phyloP scores from a whole-genome alignment of 2,888 invertebrate genomes.

The Leptopilina myrica region DNA sequence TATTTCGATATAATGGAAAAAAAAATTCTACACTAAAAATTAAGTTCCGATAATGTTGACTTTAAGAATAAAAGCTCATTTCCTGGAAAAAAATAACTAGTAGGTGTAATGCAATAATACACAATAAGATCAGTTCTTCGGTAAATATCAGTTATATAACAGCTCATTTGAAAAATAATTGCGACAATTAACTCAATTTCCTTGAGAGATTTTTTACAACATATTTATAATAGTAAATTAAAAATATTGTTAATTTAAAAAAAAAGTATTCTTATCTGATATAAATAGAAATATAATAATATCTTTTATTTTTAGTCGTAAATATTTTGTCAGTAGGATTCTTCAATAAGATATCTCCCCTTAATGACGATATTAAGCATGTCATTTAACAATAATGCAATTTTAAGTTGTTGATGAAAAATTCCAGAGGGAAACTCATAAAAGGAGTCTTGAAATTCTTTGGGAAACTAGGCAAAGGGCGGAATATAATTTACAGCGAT shows the following conservation, averaged over 20 bases:
- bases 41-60: conserved; percentile 4
- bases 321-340: neutral
- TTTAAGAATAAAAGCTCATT: neutral
- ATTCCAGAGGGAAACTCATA: conserved; percentile 29
- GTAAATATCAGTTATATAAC: conserved; percentile 16
- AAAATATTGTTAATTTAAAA: no score
- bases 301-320: no score
- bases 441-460: conserved; percentile 5
- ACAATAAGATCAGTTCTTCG: neutral
- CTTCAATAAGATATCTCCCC: neutral
- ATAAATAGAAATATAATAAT: no score
- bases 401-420: neutral
- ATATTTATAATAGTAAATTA: no score
- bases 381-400: conserved; percentile 1
- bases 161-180: conserved; percentile 36
- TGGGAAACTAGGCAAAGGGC: neutral
- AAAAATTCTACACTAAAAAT: conserved; percentile 9
- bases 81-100: conserved; percentile 13
- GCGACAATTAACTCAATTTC: conserved; percentile 3
- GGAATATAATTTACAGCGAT: neutral
- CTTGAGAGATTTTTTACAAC: neutral
- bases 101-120: conserved; percentile 4
- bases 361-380: neutral
- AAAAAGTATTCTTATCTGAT: no score
- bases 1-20: neutral